These are phyloP conservation scores for Eretmochelys imbricata DNA, from an alignment of 2,113 vertebrate genomes.

Conservation along the genomic window DNA sequence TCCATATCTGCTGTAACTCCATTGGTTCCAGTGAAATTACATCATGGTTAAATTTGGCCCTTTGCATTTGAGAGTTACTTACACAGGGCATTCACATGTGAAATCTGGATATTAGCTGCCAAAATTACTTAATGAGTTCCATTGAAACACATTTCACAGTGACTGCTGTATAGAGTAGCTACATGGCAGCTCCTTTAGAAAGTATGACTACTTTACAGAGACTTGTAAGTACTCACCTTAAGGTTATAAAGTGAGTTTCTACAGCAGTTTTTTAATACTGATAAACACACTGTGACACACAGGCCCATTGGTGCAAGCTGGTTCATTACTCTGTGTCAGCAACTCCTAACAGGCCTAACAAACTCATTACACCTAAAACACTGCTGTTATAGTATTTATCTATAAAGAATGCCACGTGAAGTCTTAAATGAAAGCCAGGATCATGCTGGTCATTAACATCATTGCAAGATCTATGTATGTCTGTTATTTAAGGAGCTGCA, in stretches of 20 bases:
- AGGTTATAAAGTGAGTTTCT: neutral
- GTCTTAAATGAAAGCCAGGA: no score
- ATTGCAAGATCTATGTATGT: no score
- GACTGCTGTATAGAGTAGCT: neutral
- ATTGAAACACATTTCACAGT: neutral
- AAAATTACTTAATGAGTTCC: neutral
- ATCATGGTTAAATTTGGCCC: neutral
- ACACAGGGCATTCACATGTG: neutral
- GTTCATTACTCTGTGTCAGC: no score
- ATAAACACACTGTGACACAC: neutral
- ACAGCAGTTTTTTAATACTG: neutral
- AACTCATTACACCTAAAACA: no score
- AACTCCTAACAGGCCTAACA: no score
- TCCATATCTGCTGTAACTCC: neutral
- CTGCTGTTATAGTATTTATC: no score
- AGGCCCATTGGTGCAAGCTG: no score
- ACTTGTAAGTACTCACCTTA: neutral
- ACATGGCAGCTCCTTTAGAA: neutral
- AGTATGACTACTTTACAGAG: neutral
- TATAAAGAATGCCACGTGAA: no score
- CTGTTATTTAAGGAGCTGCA: no score
- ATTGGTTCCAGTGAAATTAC: neutral
- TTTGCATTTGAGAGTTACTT: neutral
- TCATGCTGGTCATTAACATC: no score
- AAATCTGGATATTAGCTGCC: neutral